phyloP scores from a whole-genome alignment of 2,888 invertebrate species.

The Alcis repandata region DNA sequence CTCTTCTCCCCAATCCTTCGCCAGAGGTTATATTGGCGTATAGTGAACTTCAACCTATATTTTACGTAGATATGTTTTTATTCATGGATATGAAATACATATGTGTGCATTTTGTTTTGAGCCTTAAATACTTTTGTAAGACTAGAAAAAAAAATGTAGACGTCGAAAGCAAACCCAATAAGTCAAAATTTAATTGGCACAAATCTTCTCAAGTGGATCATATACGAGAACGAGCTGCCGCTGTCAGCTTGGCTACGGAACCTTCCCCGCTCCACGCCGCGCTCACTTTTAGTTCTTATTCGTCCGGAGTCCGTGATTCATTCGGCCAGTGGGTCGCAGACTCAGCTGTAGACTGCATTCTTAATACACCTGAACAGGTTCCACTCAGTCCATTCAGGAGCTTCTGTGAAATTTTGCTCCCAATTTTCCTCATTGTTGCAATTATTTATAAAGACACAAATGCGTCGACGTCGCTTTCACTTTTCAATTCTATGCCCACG shows the following conservation, averaged over 20 bases:
- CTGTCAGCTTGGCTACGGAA: constrained; percentile 13
- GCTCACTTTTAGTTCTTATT: neutral
- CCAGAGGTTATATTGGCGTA: no score
- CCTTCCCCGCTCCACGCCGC: neutral
- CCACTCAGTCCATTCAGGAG: constrained; percentile 46
- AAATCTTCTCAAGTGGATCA: neutral
- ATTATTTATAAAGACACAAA: constrained; percentile 27
- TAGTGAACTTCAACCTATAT: no score
- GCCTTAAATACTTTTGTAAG: no score
- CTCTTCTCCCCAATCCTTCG: no score
- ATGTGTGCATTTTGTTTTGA: no score
- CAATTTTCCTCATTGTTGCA: constrained; percentile 46
- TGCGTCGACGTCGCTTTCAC: neutral
- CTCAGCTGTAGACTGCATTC: constrained; percentile 58
- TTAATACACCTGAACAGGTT: constrained; percentile 61
- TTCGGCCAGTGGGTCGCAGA: constrained; percentile 71
- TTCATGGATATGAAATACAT: no score
- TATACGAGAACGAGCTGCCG: neutral
- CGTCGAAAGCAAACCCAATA: neutral
- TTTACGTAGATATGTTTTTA: no score
- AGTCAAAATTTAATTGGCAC: neutral
- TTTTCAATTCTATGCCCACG: neutral
- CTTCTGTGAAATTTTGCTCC: constrained; percentile 33
- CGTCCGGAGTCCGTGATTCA: constrained; percentile 60
- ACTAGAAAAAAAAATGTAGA: no score